Evolutionary conservation across 2,797 vertebrate species (phyloP).

Genomic region (Pagetopsis macropterus): DNA sequence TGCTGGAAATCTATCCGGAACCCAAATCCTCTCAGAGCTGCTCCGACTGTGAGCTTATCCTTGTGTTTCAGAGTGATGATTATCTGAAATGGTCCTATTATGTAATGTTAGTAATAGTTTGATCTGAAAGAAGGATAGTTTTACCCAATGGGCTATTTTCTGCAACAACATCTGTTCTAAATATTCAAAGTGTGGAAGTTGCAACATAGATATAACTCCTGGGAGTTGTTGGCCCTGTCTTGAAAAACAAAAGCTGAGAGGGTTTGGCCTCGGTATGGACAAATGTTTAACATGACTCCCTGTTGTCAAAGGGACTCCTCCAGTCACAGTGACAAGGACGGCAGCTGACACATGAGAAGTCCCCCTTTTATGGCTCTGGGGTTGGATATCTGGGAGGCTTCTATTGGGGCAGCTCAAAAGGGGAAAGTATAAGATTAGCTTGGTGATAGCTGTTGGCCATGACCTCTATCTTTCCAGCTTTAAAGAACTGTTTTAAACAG

Average conservation of each 20-base stretch:
- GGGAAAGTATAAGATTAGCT: conserved; percentile 78
- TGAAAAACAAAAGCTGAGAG: conserved; percentile 6
- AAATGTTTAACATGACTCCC: conserved; percentile 28
- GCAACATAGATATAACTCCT: neutral
- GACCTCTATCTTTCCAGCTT: conserved; percentile 56
- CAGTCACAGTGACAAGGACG: conserved; percentile 47
- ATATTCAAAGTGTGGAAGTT: neutral
- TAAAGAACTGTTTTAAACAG: conserved; percentile 33
- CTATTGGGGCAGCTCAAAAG: conserved; percentile 68
- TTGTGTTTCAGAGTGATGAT: conserved; percentile 9
- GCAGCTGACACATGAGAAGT: conserved; percentile 69
- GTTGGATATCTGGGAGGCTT: conserved; percentile 65
- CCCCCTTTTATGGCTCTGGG: conserved; percentile 74
- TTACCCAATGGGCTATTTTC: neutral
- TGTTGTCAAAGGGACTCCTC: conserved; percentile 54
- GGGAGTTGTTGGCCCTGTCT: neutral
- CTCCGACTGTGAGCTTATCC: conserved; percentile 38
- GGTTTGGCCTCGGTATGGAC: conserved; percentile 15
- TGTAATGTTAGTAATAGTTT: conserved; percentile 12
- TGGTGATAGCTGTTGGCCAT: conserved; percentile 57
- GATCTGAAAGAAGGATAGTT: neutral
- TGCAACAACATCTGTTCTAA: neutral
- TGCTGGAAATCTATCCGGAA: conserved; percentile 61
- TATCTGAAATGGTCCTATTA: conserved; percentile 17
- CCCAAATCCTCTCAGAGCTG: conserved; percentile 58